Percentiles rank a stretch among this genome's conserved stretches.
Conservation (phyloP, 2,797 vertebrate genomes). For the Pristis pectinata region DNA sequence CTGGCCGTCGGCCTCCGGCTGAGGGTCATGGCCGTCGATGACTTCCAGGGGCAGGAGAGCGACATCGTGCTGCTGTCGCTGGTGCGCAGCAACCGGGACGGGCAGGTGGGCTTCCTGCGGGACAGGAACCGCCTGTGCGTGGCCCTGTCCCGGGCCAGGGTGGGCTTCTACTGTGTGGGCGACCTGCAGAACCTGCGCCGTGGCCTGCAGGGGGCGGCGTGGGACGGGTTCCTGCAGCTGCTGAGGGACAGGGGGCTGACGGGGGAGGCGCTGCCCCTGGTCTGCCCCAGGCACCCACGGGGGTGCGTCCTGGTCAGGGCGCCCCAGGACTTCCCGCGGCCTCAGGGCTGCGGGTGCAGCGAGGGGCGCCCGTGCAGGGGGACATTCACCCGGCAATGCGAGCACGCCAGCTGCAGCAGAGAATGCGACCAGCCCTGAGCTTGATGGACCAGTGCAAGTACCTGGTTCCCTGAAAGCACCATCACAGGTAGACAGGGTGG, state of each 20-base stretch:
- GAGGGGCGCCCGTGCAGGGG: too few relatives aligned
- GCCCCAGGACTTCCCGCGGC: neutral
- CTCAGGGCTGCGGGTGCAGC: neutral
- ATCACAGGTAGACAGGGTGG: too few relatives aligned
- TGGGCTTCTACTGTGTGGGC: slow-evolving; percentile 36
- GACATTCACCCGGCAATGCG: too few relatives aligned
- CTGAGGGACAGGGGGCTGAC: neutral
- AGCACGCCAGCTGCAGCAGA: too few relatives aligned
- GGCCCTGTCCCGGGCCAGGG: slow-evolving; percentile 23
- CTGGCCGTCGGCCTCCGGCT: neutral
- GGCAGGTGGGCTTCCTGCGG: slow-evolving; percentile 3
- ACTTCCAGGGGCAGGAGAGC: slow-evolving; percentile 39
- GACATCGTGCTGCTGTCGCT: slow-evolving; percentile 36
- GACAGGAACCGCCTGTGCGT: slow-evolving; percentile 37
- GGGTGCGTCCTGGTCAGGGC: neutral
- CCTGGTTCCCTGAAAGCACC: too few relatives aligned
- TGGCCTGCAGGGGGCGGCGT: neutral
- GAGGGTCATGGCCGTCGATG: neutral
- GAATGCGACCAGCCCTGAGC: too few relatives aligned
- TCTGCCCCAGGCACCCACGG: slow-evolving; percentile 36
- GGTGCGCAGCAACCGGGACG: slow-evolving; percentile 36
- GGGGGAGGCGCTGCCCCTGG: neutral
- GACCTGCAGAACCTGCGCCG: neutral
- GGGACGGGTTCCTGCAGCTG: neutral
- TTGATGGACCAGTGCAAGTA: too few relatives aligned